Conservation (phyloP, 2,113 vertebrate genomes). For the Thalassarche chlororhynchos region DNA sequence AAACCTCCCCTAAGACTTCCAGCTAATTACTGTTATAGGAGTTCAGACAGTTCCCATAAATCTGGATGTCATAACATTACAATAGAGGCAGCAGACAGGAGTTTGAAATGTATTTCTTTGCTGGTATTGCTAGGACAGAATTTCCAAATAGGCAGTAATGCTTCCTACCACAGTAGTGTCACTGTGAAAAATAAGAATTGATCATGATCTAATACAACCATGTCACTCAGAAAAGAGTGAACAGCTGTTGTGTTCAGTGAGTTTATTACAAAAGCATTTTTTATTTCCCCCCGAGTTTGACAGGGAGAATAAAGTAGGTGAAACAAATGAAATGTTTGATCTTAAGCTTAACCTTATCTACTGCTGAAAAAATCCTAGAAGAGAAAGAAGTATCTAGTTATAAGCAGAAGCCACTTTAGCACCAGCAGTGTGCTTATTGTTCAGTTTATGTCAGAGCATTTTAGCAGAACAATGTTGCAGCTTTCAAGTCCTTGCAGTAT, state of each 20-base stretch:
- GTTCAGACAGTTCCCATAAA: conserved; percentile 39
- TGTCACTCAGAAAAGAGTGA: background rate
- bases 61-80: conserved; percentile 12
- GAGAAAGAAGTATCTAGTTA: background rate
- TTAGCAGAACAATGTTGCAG: background rate
- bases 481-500: background rate
- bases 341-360: background rate
- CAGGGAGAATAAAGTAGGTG: background rate
- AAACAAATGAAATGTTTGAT: conserved; percentile 20
- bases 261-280: conserved; percentile 26
- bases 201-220: background rate
- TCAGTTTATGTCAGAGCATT: background rate
- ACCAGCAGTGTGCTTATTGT: background rate
- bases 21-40: conserved; percentile 12
- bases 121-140: background rate
- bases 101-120: conserved; percentile 6
- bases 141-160: background rate
- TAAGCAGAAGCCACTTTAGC: background rate
- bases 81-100: background rate
- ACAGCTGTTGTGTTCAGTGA: background rate
- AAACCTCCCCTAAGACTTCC: background rate
- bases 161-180: background rate
- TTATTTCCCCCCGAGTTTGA: background rate
- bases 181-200: conserved; percentile 7
- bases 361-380: background rate